Conservation (phyloP, 1,140 invertebrate genomes). For the Bombus confusus region DNA sequence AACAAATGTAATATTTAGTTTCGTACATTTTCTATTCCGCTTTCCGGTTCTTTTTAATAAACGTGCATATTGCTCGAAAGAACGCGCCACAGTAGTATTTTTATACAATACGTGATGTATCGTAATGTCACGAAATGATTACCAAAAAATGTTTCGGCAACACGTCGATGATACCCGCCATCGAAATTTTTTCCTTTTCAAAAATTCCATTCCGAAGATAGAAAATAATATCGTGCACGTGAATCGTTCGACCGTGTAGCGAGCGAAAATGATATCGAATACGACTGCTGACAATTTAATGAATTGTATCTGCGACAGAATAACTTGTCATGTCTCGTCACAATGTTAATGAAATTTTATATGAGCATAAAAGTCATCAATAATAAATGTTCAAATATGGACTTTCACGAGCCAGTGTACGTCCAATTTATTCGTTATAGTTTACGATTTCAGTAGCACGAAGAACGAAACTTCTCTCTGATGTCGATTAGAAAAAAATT, state of each 20-base stretch:
- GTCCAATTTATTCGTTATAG: too few relatives aligned
- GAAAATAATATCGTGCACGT: background rate
- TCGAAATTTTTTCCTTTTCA: background rate
- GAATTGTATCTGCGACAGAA: background rate
- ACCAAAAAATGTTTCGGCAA: background rate
- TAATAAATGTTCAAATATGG: too few relatives aligned
- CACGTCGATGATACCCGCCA: background rate
- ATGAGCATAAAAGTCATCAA: too few relatives aligned
- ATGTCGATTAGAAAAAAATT: too few relatives aligned
- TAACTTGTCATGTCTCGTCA: background rate
- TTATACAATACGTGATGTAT: conserved; percentile 7
- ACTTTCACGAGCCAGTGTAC: too few relatives aligned
- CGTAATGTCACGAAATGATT: background rate
- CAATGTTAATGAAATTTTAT: too few relatives aligned
- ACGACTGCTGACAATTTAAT: background rate
- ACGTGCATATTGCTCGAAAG: background rate
- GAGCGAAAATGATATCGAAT: background rate
- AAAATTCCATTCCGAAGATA: background rate
- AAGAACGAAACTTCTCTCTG: too few relatives aligned
- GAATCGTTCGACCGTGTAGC: background rate
- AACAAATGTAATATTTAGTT: background rate
- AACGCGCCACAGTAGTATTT: background rate
- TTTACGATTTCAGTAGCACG: too few relatives aligned
- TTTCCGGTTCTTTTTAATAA: background rate
- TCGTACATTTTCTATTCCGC: background rate